Evolutionary conservation across 2,888 invertebrate species (phyloP).

Genomic region (Drosophila neoperkinsi): DNA sequence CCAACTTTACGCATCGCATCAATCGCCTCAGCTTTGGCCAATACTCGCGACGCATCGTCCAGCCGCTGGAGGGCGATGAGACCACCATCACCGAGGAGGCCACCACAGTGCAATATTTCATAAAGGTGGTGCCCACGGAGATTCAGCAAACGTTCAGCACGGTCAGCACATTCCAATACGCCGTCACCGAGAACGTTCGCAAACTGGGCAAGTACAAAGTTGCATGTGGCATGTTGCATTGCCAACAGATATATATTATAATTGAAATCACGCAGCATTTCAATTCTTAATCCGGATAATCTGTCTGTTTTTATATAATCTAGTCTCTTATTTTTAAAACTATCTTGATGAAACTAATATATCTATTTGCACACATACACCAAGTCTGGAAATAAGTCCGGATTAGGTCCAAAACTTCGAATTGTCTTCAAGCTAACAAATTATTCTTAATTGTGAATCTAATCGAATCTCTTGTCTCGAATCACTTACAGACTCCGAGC

Average conservation of each 20-base stretch:
- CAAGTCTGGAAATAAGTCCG: neutral
- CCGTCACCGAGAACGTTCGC: conserved; percentile 95
- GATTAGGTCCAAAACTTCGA: neutral
- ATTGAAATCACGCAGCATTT: neutral
- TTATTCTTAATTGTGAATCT: neutral
- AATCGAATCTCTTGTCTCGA: neutral
- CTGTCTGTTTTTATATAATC: neutral
- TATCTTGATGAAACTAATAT: neutral
- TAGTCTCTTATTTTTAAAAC: neutral
- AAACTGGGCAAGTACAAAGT: conserved; percentile 87
- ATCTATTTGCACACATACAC: neutral
- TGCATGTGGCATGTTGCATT: neutral
- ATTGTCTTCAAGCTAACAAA: neutral
- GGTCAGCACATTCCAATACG: conserved; percentile 95
- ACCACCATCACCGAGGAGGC: conserved; percentile 88
- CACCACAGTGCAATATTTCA: conserved; percentile 91
- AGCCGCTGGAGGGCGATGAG: conserved; percentile 98
- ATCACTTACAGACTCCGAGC: conserved; percentile 85
- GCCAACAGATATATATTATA: neutral
- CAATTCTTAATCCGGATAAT: neutral
- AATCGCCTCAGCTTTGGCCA: conserved; percentile 97
- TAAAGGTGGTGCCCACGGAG: conserved; percentile 98
- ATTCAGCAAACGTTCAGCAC: conserved; percentile 92
- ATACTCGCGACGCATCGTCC: conserved; percentile 94
- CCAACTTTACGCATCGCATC: conserved; percentile 98